A percentile compares a stretch with the other conserved stretches of the same genome.
These are phyloP conservation scores for Tuberolachnus salignus DNA, from an alignment of 2,888 invertebrate genomes.

Conservation along the genomic window DNA sequence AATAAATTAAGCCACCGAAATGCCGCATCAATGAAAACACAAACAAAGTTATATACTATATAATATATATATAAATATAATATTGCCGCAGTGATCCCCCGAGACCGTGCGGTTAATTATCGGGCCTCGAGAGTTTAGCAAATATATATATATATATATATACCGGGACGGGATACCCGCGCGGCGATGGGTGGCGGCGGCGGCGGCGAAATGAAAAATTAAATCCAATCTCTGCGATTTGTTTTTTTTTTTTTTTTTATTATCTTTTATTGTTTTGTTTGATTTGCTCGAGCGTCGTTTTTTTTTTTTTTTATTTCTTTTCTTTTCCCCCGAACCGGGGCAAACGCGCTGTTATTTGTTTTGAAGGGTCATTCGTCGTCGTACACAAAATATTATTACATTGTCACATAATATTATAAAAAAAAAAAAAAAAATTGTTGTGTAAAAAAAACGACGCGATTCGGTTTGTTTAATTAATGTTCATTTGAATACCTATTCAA, in stretches of 20 bases:
- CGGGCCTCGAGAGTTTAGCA: slow-evolving; percentile 44
- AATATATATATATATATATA: slow-evolving; percentile 14
- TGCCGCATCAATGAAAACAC: slow-evolving; percentile 54
- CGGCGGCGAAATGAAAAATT: slow-evolving; percentile 49
- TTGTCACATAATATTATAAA: slow-evolving; percentile 1
- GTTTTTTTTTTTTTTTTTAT: slow-evolving; percentile 16
- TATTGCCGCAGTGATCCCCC: neutral
- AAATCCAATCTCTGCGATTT: slow-evolving; percentile 44
- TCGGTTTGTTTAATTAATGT: too few relatives aligned
- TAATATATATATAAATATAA: too few relatives aligned
- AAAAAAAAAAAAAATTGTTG: too few relatives aligned
- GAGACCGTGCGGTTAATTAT: slow-evolving; percentile 54
- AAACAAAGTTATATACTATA: slow-evolving; percentile 19
- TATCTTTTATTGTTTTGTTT: slow-evolving; percentile 32
- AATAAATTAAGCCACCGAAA: slow-evolving; percentile 43
- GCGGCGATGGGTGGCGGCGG: neutral
- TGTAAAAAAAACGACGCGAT: too few relatives aligned
- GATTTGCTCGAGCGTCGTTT: neutral
- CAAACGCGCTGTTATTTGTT: neutral
- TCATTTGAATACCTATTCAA: too few relatives aligned
- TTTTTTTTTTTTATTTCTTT: slow-evolving; percentile 25
- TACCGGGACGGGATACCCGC: slow-evolving; percentile 1
- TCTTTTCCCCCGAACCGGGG: neutral
- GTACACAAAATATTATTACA: slow-evolving; percentile 22
- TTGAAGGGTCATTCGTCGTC: slow-evolving; percentile 25